A percentile compares a stretch with the other conserved stretches of the same genome.
Conservation (phyloP, 2,888 invertebrate species). For the Lepeophtheirus nordmannii region DNA sequence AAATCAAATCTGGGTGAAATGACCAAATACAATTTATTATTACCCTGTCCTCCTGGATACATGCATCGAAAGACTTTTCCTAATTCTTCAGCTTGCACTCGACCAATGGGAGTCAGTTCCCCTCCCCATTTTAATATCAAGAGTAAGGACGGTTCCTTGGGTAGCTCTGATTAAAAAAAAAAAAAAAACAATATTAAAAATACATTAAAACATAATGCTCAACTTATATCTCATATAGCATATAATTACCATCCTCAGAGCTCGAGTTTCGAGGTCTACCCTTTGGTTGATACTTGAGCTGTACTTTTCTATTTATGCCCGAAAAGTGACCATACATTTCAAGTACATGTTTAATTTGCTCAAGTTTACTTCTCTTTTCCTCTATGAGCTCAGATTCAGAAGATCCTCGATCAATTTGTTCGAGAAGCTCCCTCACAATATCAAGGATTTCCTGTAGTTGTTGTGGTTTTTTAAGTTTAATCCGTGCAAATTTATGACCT, state of each 20-base stretch:
- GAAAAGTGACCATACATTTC: constrained; percentile 99
- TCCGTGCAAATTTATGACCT: constrained; percentile 83
- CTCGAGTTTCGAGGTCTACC: constrained; percentile 78
- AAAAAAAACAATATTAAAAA: not conserved
- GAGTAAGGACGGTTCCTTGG: constrained; percentile 81
- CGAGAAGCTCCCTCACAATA: constrained; percentile 73
- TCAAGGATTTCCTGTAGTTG: constrained; percentile 94
- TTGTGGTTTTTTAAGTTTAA: constrained; percentile 91
- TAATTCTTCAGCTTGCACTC: constrained; percentile 90
- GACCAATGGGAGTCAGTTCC: constrained; percentile 91
- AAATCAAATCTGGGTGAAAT: not conserved
- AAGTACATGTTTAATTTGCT: constrained; percentile 92
- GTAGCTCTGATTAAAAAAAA: constrained; percentile 46
- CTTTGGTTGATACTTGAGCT: constrained; percentile 95
- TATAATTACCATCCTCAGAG: constrained; percentile 75
- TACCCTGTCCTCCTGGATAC: constrained; percentile 88
- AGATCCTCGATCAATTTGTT: constrained; percentile 71
- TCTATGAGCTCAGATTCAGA: constrained; percentile 74
- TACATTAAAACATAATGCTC: constrained; percentile 23
- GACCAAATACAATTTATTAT: no score
- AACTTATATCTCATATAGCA: no score
- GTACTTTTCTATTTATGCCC: constrained; percentile 97
- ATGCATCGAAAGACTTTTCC: constrained; percentile 97
- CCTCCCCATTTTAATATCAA: constrained; percentile 99
- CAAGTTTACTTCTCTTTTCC: constrained; percentile 89